Evolutionary conservation across 2,888 invertebrate species (phyloP).

Genomic region (Brenthis ino): DNA sequence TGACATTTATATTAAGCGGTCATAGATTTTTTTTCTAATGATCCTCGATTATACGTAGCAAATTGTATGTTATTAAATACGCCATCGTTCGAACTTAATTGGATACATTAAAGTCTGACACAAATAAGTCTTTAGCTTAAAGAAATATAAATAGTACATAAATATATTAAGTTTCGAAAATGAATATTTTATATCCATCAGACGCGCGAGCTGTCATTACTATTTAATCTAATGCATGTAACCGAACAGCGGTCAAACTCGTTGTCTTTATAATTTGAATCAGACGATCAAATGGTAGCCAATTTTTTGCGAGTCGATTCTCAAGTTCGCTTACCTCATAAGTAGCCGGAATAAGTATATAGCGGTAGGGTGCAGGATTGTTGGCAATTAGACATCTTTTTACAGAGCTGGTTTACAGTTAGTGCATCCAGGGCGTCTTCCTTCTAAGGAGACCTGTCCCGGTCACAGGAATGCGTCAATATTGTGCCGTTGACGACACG

Average conservation of each 20-base stretch:
- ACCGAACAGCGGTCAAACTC: slow-evolving; percentile 31
- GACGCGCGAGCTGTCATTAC: slow-evolving; percentile 32
- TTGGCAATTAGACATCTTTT: slow-evolving; percentile 67
- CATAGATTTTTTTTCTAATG: neutral
- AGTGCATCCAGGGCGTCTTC: slow-evolving; percentile 63
- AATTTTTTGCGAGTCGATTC: slow-evolving; percentile 23
- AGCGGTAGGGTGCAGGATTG: slow-evolving; percentile 50
- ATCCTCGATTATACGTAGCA: slow-evolving; percentile 17
- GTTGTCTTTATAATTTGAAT: slow-evolving; percentile 30
- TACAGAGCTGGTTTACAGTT: slow-evolving; percentile 63
- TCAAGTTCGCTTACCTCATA: slow-evolving; percentile 32
- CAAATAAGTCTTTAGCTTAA: slow-evolving; percentile 25
- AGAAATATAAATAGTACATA: slow-evolving; percentile 9
- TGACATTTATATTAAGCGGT: neutral
- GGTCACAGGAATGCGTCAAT: slow-evolving; percentile 66
- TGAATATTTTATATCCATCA: slow-evolving; percentile 31
- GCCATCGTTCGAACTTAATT: slow-evolving; percentile 23
- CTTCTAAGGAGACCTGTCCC: slow-evolving; percentile 68
- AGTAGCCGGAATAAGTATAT: slow-evolving; percentile 41
- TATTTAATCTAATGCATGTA: slow-evolving; percentile 37
- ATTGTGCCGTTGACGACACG: slow-evolving; percentile 51
- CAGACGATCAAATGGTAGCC: slow-evolving; percentile 15
- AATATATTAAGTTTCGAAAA: slow-evolving; percentile 25
- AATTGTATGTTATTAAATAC: slow-evolving; percentile 22
- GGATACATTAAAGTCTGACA: slow-evolving; percentile 31